Conservation (phyloP, 2,113 vertebrate genomes). For the Podocnemis expansa region DNA sequence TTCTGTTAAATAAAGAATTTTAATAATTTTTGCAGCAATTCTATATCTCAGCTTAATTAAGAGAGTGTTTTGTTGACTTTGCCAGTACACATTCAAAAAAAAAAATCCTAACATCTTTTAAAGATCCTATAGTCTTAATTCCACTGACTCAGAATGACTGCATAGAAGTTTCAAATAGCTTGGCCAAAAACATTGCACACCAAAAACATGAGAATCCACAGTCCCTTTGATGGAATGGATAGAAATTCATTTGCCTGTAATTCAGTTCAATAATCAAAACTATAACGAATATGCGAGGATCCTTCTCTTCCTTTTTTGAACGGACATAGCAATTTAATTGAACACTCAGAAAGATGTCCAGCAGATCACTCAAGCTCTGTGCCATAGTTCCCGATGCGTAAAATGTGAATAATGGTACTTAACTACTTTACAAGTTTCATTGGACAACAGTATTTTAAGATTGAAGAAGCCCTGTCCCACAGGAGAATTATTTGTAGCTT, state of each 20-base stretch:
- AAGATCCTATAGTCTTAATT: not conserved
- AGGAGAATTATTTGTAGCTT: not conserved
- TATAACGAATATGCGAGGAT: not conserved
- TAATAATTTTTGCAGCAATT: fast-evolving
- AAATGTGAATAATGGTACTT: not conserved
- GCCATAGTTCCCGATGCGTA: not conserved
- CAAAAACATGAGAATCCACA: not conserved
- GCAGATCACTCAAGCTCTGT: not conserved
- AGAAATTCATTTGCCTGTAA: fast-evolving
- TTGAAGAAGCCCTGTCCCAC: too few species aligned
- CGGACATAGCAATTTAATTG: not conserved
- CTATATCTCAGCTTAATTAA: not conserved
- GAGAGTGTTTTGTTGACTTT: fast-evolving
- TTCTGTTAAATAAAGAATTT: not conserved
- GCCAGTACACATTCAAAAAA: fast-evolving
- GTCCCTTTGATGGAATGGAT: not conserved
- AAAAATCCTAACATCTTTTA: fast-evolving
- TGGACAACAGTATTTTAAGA: not conserved
- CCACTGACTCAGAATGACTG: not conserved
- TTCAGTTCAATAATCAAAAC: not conserved
- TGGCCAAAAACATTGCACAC: fast-evolving
- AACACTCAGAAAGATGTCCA: not conserved
- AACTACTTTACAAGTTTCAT: not conserved
- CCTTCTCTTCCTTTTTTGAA: not conserved
- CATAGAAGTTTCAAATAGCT: fast-evolving